These are phyloP conservation scores for Atethmia centrago DNA, from an alignment of 2,888 invertebrate genomes.

Conservation along the genomic window DNA sequence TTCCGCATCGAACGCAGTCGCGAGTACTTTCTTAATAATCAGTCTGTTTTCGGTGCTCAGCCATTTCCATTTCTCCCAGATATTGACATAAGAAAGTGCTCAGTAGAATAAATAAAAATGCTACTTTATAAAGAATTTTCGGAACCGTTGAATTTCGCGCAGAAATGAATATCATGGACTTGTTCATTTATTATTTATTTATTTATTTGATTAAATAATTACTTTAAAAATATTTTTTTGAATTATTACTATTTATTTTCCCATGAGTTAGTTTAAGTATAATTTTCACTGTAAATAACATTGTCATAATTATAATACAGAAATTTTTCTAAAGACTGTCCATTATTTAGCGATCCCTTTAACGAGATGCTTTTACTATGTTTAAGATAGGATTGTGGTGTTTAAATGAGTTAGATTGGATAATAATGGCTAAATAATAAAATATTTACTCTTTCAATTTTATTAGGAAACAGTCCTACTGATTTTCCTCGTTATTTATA, in stretches of 20 bases:
- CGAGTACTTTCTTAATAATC: constrained; percentile 79
- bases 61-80: constrained; percentile 72
- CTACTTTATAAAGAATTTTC: constrained; percentile 23
- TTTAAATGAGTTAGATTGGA: neutral
- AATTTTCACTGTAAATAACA: constrained; percentile 13
- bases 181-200: neutral
- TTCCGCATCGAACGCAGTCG: constrained; percentile 77
- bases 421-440: neutral
- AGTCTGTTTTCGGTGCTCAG: constrained; percentile 75
- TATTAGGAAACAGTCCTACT: neutral
- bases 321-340: neutral
- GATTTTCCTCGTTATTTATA: neutral
- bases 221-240: neutral
- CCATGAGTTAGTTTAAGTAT: neutral
- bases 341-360: neutral
- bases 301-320: neutral
- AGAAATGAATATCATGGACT: constrained; percentile 58
- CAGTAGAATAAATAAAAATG: constrained; percentile 38
- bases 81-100: constrained; percentile 71
- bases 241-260: neutral
- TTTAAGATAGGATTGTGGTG: neutral
- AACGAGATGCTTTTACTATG: neutral
- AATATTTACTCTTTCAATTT: neutral
- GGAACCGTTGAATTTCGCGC: constrained; percentile 50
- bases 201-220: neutral